Evolutionary conservation across 2,888 invertebrate genomes (phyloP).

Genomic region (Dioctria linearis): DNA sequence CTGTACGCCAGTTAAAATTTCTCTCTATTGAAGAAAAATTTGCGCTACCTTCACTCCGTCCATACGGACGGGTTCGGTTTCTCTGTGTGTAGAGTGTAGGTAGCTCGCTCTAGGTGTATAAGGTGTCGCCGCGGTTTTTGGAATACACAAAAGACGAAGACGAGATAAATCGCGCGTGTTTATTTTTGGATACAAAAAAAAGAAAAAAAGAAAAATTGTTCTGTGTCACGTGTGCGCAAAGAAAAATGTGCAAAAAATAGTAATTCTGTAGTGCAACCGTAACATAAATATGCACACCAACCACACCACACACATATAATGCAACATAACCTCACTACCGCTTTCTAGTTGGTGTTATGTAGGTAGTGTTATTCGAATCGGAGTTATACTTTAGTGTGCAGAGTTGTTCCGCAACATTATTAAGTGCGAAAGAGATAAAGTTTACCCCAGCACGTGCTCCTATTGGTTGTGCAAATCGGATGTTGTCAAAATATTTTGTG

Average conservation of each 20-base stretch:
- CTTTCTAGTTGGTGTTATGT: constrained; percentile 20
- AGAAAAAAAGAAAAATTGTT: too few relatives aligned
- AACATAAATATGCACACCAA: not conserved
- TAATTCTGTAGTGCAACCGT: constrained; percentile 1
- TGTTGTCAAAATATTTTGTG: constrained; percentile 24
- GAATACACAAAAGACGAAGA: too few relatives aligned
- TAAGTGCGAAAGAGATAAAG: constrained; percentile 23
- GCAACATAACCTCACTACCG: constrained; percentile 26
- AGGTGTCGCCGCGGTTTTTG: not conserved
- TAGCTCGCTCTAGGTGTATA: too few relatives aligned
- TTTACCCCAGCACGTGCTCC: constrained; percentile 38
- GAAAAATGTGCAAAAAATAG: constrained; percentile 17
- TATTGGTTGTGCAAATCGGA: constrained; percentile 47
- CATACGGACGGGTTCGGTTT: too few relatives aligned
- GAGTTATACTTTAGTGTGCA: not conserved
- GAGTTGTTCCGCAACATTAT: not conserved
- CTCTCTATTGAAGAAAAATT: not conserved
- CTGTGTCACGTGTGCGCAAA: constrained; percentile 17
- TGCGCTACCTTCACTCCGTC: not conserved
- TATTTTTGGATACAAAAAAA: constrained; percentile 7
- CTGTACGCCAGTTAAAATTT: not conserved
- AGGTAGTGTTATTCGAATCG: not conserved
- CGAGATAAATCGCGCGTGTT: constrained; percentile 1
- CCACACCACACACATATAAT: not conserved
- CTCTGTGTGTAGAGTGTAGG: too few relatives aligned